Base-by-base conservation (phyloP, 2,113 vertebrate species). In the Junco hyemalis region DNA sequence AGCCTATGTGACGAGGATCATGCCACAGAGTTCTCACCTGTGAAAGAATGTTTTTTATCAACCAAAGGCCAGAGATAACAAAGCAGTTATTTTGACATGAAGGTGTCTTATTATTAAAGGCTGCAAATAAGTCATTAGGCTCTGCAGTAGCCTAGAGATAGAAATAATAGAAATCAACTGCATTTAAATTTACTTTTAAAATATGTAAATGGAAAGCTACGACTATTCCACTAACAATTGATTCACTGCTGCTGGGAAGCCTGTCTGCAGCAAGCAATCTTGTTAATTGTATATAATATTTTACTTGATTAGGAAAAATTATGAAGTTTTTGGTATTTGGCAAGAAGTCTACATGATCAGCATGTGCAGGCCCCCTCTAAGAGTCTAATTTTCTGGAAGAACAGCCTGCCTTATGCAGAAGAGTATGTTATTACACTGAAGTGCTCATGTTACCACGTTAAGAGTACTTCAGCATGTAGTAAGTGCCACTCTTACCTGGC, bases 21-120 rank as follows among this genome's bases (percentile, higher is more conserved):
- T 99, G 99, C 99, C 99, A 99, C 96, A 99, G 70, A 61, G 99
- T 99, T 50, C 98, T 98, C n/a, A 99, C 99, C 99, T 99, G 81
- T 7, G 10, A 57, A 65, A 76, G 24, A 77, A 9, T 10, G 36
- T 20, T 48, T 38, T 72, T 68, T 29, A 70, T 91, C 81, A 85
- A 57, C 20, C 25, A 42, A 21, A 54, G 40, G 38, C 17, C 42
- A 78, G 22, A 70, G 61, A n/a, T 44, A 71, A 78, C 33, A 50
- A 6, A 86, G 6, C 9, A 4, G 7, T 74, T 81, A 65, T 70
- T 69, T 81, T 83, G 61, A 71, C 31, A 57, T 12, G 24, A 72
- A 81, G 28, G 25, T 57, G 28, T 15, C 57, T 78, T 56, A 59
- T 15, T 69, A 33, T 33, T 51, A 69, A 45, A 79, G 25, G 7